Evolutionary conservation across 2,113 vertebrate genomes (phyloP), one percentile per base, ranked within the genome.

Genomic region (Carassius gibelio): DNA sequence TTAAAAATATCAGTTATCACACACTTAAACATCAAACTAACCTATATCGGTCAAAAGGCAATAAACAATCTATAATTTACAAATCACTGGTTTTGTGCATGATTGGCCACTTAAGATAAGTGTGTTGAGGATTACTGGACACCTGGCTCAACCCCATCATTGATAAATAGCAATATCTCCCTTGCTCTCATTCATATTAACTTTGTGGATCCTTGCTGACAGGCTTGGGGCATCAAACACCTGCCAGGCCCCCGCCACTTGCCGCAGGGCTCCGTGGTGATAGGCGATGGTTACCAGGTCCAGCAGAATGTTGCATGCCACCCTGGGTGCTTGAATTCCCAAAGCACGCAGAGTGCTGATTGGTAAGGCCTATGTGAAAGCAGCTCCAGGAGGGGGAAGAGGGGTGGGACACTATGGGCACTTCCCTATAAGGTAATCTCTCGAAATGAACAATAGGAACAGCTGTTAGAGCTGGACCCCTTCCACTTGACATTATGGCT

Each of bases 381-480:
- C 81, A 13, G 3, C 21, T 75, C 9, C 75, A 75, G 48, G 23
- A 68, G 69, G 45, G 79, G 59, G 76, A 55, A 26, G 21, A 13
- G 75, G 64, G 87, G 57, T 34, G 59, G 87, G 45, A 64, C 36
- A 42, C 13, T 50, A 52, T n/a, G n/a, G 85, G 68, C 50, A 36
- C 69, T 86, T 84, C 84, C 87, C 64, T 86, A 84, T 64, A 86
- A 19, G 87, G 87, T 86, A 75, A 86, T 88, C 76, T 86, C 69
- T 84, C 69, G 61, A 61, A 71, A 38, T 72, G 81, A 86, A 88
- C 87, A 88, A 86, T 84, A 81, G 87, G 76, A 81, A 61, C 57
- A 85, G 84, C 78, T 81, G 78, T 81, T 81, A 30, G 38, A 81
- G 8, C 59, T 81, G 57, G 36, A 79, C 36, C 57, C 36, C 5